These are phyloP conservation scores for Steinernema feltiae DNA, from an alignment of 1,140 invertebrate species.

Conservation along the genomic window DNA sequence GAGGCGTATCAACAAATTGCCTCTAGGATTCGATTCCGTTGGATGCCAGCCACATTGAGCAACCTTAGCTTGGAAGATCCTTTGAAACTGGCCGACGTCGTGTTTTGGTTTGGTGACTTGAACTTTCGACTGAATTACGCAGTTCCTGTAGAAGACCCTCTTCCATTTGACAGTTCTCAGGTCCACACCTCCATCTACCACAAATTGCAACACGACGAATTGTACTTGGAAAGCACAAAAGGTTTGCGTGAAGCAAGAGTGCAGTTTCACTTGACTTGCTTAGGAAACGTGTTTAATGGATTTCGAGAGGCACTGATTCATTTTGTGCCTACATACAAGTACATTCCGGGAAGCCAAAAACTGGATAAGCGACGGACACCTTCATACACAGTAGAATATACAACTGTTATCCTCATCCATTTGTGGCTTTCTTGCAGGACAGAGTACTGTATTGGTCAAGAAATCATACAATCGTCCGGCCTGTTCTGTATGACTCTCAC, in stretches of 20 bases:
- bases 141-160: background rate
- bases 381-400: background rate
- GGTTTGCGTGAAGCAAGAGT: background rate
- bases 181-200: background rate
- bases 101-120: background rate
- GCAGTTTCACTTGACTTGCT: background rate
- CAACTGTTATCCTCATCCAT: background rate
- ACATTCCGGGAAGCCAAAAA: background rate
- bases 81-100: background rate
- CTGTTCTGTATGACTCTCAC: background rate
- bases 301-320: background rate
- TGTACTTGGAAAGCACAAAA: conserved; percentile 1
- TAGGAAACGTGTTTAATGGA: background rate
- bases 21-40: background rate
- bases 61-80: background rate
- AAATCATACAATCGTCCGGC: background rate
- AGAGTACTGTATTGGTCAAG: background rate
- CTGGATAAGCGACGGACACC: background rate
- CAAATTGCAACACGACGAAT: background rate
- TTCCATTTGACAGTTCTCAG: background rate
- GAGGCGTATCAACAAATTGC: background rate
- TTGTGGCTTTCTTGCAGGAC: background rate
- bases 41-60: background rate
- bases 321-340: background rate
- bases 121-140: background rate